Percentiles rank a stretch among this genome's conserved stretches.
phyloP scores from a whole-genome alignment of 2,113 vertebrate genomes.

The Piprites chloris region DNA sequence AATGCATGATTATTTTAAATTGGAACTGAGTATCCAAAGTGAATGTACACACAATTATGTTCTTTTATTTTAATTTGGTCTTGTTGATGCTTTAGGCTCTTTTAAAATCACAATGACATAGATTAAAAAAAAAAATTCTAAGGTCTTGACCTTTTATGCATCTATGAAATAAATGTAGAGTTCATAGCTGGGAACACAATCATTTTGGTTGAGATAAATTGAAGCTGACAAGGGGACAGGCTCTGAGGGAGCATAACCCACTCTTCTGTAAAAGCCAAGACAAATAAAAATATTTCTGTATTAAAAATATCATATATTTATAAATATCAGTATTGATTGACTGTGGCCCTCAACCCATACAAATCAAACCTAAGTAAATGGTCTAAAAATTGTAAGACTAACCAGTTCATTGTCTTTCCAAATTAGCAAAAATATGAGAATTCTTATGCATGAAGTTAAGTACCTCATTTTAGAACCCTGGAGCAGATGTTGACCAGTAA shows the following conservation, averaged over 20 bases:
- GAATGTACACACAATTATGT: conserved; percentile 9
- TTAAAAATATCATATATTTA: background rate
- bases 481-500: background rate
- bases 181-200: conserved; percentile 52
- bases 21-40: background rate
- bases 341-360: background rate
- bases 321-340: background rate
- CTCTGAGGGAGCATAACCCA: conserved; percentile 22
- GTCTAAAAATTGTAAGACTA: background rate
- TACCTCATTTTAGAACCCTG: background rate
- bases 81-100: conserved; percentile 55
- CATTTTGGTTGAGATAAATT: conserved; percentile 39
- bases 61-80: conserved; percentile 48
- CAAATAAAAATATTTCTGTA: background rate
- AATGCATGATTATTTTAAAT: background rate
- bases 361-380: background rate
- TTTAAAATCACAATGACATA: conserved; percentile 26
- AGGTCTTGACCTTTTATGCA: conserved; percentile 47
- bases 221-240: conserved; percentile 34
- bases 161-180: conserved; percentile 47
- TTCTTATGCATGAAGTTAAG: background rate
- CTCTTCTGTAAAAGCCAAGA: conserved; percentile 45
- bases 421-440: background rate
- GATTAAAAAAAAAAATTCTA: conserved; percentile 26
- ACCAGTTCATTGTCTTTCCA: background rate